Evolutionary conservation across 2,113 vertebrate genomes (phyloP).

Genomic region (Zootoca vivipara): DNA sequence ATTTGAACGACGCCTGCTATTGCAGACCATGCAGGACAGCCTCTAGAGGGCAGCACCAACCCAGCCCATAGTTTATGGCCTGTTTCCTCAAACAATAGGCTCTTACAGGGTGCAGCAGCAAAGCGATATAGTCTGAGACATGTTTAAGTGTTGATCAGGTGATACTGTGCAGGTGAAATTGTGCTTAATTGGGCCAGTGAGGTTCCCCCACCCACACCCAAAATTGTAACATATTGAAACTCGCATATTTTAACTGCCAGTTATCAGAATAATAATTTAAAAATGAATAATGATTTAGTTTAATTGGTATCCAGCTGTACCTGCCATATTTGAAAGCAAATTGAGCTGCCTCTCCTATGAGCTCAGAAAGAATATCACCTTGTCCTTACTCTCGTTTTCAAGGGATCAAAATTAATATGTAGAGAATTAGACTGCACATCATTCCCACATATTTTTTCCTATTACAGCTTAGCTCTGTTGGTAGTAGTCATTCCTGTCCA

Average conservation of each 20-base stretch:
- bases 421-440: neutral
- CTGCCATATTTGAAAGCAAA: neutral
- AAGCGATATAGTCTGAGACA: neutral
- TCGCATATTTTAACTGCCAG: neutral
- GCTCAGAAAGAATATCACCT: neutral
- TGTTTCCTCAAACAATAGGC: neutral
- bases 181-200: neutral
- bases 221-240: neutral
- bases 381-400: neutral
- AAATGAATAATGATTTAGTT: neutral
- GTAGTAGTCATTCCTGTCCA: neutral
- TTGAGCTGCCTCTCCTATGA: neutral
- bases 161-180: neutral
- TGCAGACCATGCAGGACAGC: neutral
- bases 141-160: neutral
- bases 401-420: neutral
- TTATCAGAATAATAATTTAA: neutral
- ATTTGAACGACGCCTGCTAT: neutral
- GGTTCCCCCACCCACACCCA: neutral
- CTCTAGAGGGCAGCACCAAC: slow-evolving; percentile 10
- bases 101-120: neutral
- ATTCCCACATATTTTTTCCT: neutral
- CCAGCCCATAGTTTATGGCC: neutral
- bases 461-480: neutral
- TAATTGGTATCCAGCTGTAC: neutral